A percentile compares a stretch with the other conserved stretches of the same genome.
phyloP scores from a whole-genome alignment of 2,888 invertebrate species.

The Yponomeuta sedellus region DNA sequence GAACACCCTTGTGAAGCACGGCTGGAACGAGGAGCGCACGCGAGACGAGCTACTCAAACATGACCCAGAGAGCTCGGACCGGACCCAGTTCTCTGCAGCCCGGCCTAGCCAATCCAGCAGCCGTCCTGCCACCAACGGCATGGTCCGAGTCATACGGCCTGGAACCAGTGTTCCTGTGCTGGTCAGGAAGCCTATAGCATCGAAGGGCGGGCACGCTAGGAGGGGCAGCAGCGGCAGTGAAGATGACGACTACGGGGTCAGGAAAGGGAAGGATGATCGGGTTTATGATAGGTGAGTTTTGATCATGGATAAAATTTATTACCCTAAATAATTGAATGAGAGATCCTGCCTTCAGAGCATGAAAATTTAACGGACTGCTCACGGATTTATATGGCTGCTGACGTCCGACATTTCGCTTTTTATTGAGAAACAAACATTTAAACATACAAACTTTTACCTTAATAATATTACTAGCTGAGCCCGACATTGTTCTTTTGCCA shows the following conservation, averaged over 20 bases:
- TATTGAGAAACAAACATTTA: too few species aligned
- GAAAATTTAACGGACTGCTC: too few species aligned
- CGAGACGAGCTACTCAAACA: constrained; percentile 69
- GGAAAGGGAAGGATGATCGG: constrained; percentile 77
- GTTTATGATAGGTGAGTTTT: constrained; percentile 79
- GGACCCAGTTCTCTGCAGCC: constrained; percentile 33
- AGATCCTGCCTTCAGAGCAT: too few species aligned
- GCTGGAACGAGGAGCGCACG: constrained; percentile 75
- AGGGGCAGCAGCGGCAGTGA: constrained; percentile 75
- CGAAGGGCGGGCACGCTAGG: constrained; percentile 59
- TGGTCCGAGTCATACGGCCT: constrained; percentile 22
- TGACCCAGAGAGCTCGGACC: constrained; percentile 64
- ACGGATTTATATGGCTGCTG: too few species aligned
- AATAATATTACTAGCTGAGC: too few species aligned
- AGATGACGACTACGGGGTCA: constrained; percentile 77
- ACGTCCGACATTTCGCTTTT: too few species aligned
- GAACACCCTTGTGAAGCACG: constrained; percentile 69
- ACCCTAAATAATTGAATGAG: too few species aligned
- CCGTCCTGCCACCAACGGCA: not conserved
- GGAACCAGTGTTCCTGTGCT: not conserved
- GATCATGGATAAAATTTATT: not conserved
- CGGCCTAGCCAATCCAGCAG: constrained; percentile 32
- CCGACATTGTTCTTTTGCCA: too few species aligned
- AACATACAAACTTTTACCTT: too few species aligned
- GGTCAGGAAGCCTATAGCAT: constrained; percentile 36